phyloP scores from a whole-genome alignment of 2,113 vertebrate species.

The Grammomys dolichurus region DNA sequence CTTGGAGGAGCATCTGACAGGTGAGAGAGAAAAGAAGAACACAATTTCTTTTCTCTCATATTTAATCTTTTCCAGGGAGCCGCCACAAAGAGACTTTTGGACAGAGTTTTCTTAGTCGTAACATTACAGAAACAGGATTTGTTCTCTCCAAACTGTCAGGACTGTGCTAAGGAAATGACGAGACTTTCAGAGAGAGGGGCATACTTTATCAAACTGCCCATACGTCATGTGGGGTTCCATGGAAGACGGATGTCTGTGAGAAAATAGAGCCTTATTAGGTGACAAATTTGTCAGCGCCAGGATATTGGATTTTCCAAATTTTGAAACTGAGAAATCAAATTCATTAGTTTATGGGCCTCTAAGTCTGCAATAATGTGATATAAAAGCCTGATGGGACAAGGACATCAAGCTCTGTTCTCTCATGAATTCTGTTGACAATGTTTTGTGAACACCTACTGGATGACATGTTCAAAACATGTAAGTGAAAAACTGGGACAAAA shows the following conservation, averaged over 20 bases:
- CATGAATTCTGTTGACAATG: background rate
- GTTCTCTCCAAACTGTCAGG: background rate
- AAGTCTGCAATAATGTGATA: background rate
- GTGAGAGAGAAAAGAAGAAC: background rate
- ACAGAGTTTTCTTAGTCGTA: slow-evolving; percentile 5
- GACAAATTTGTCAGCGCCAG: background rate
- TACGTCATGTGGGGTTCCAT: background rate
- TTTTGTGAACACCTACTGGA: background rate
- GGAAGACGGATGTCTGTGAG: background rate
- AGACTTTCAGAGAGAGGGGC: background rate
- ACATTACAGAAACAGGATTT: background rate
- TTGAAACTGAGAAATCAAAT: background rate
- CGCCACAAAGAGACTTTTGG: background rate
- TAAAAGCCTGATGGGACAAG: background rate
- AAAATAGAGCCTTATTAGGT: background rate
- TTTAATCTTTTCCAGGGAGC: slow-evolving; percentile 19
- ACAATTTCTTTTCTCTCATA: background rate
- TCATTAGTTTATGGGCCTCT: background rate
- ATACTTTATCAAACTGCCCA: slow-evolving; percentile 59
- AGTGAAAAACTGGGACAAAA: slow-evolving; percentile 2
- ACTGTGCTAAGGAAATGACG: slow-evolving; percentile 31
- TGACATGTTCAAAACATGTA: background rate
- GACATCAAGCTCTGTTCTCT: background rate
- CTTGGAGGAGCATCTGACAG: background rate
- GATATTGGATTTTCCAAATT: background rate